These are phyloP conservation scores for Harpagifer antarcticus DNA, from an alignment of 2,797 vertebrate genomes.

Conservation along the genomic window DNA sequence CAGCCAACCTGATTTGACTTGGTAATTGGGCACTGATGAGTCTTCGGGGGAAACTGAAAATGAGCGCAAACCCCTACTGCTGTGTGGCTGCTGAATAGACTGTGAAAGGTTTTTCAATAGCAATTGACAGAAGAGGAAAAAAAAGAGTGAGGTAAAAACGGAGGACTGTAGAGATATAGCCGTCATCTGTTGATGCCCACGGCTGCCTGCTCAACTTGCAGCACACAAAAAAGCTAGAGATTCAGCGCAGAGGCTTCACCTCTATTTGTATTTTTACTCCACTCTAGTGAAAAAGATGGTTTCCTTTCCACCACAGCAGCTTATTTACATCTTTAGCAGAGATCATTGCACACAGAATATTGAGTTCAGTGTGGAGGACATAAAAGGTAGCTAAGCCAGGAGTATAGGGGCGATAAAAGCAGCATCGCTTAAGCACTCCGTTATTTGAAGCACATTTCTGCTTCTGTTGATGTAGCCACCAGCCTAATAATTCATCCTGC, in stretches of 20 bases:
- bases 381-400: constrained; percentile 76
- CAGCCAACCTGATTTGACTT: constrained; percentile 99
- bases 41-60: constrained; percentile 88
- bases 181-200: constrained; percentile 81
- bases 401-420: constrained; percentile 78
- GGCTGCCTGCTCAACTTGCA: constrained; percentile 67
- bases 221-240: constrained; percentile 68
- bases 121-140: constrained; percentile 77
- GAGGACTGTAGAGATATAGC: constrained; percentile 73
- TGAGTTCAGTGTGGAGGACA: constrained; percentile 71
- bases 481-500: constrained; percentile 74
- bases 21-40: constrained; percentile 98
- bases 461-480: constrained; percentile 77
- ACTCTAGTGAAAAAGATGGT: constrained; percentile 44
- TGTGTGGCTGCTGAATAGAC: constrained; percentile 81
- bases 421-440: constrained; percentile 76
- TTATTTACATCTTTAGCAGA: constrained; percentile 82
- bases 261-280: constrained; percentile 68
- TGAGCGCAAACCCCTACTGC: constrained; percentile 81
- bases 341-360: constrained; percentile 76
- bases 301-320: constrained; percentile 65
- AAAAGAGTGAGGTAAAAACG: constrained; percentile 49
- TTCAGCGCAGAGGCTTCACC: constrained; percentile 41
- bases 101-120: constrained; percentile 82
- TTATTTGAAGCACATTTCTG: constrained; percentile 79